Percentiles rank a stretch among this genome's conserved stretches.
phyloP scores from a whole-genome alignment of 1,140 invertebrate species.

The Oncopeltus fasciatus region DNA sequence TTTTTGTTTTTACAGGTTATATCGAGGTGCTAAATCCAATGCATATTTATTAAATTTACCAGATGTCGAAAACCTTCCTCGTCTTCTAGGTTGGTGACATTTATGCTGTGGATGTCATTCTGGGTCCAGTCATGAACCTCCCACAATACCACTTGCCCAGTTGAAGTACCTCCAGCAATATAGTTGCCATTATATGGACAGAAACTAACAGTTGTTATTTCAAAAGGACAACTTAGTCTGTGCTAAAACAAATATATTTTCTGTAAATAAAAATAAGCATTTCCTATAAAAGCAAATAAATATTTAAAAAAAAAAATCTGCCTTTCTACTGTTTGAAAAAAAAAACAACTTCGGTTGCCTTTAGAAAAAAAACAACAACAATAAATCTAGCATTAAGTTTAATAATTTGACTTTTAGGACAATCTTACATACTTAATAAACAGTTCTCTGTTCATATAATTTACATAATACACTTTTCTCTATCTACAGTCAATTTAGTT shows the following conservation, averaged over 20 bases:
- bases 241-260: slow-evolving; percentile 29
- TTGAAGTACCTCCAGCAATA: slow-evolving; percentile 50
- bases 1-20: too few species aligned
- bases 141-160: slow-evolving; percentile 56
- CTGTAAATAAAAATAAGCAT: background rate
- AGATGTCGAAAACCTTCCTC: background rate
- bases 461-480: too few species aligned
- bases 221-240: slow-evolving; percentile 45
- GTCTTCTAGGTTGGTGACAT: background rate
- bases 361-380: too few species aligned
- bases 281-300: background rate
- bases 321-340: too few species aligned
- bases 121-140: slow-evolving; percentile 33
- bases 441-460: too few species aligned
- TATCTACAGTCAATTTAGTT: too few species aligned
- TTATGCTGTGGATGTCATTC: background rate
- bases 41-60: background rate
- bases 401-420: too few species aligned
- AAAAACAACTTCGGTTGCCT: too few species aligned
- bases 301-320: background rate
- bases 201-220: slow-evolving; percentile 45
- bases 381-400: too few species aligned
- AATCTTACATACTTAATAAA: too few species aligned
- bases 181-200: slow-evolving; percentile 52
- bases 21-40: background rate